phyloP scores from a whole-genome alignment of 2,113 vertebrate species.

The Brachyistius frenatus region DNA sequence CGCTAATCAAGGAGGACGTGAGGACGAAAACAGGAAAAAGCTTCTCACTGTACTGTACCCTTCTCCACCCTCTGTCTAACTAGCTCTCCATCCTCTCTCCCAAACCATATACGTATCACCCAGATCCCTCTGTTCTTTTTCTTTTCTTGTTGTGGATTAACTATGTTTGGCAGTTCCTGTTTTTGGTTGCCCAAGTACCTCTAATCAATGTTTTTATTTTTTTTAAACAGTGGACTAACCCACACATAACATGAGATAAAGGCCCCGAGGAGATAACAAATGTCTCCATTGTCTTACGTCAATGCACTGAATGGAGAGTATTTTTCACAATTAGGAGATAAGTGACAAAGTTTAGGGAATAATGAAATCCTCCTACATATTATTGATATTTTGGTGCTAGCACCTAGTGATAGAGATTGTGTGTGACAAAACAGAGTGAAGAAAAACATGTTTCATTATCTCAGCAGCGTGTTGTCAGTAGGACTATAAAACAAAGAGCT shows the following conservation, averaged over 20 bases:
- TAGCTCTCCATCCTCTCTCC: constrained; percentile 43
- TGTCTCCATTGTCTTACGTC: constrained; percentile 59
- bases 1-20: constrained; percentile 68
- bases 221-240: constrained; percentile 32
- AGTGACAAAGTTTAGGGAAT: constrained; percentile 50
- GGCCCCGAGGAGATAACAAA: constrained; percentile 54
- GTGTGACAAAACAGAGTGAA: constrained; percentile 46
- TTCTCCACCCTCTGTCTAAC: constrained; percentile 44
- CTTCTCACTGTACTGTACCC: constrained; percentile 37
- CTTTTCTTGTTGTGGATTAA: constrained; percentile 61
- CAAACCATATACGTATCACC: constrained; percentile 25
- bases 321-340: constrained; percentile 64
- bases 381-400: constrained; percentile 57
- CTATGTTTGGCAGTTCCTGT: constrained; percentile 64
- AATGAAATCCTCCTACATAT: constrained; percentile 61
- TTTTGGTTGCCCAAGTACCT: constrained; percentile 48
- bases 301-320: constrained; percentile 38
- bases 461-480: constrained; percentile 16
- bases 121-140: constrained; percentile 54
- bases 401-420: constrained; percentile 40
- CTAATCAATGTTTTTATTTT: constrained; percentile 52
- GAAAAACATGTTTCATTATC: constrained; percentile 53
- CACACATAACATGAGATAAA: constrained; percentile 50
- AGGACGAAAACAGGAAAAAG: constrained; percentile 80
- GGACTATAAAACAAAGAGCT: constrained; percentile 37